Conservation (phyloP, 2,888 invertebrate species). For the Clepsis dumicolana region DNA sequence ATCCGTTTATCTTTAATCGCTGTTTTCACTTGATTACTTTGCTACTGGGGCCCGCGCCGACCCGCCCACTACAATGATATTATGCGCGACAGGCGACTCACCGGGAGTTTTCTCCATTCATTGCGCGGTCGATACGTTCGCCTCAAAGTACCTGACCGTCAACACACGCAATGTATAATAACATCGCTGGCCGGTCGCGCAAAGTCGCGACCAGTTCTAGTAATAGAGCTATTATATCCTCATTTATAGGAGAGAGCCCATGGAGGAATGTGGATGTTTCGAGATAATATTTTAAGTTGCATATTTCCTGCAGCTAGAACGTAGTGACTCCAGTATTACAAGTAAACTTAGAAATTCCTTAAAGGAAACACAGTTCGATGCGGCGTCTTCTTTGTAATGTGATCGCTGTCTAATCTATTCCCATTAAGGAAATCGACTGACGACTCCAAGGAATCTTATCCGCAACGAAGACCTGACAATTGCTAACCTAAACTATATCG, state of each 20-base stretch:
- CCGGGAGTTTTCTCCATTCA: too few relatives aligned
- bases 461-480: too few relatives aligned
- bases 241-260: constrained; percentile 44
- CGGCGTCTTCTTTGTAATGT: not conserved
- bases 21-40: not conserved
- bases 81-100: too few relatives aligned
- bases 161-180: too few relatives aligned
- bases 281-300: constrained; percentile 5
- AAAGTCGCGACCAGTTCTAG: constrained; percentile 20
- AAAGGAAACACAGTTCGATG: not conserved
- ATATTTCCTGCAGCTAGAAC: not conserved
- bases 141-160: too few relatives aligned
- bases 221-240: constrained; percentile 46
- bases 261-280: constrained; percentile 38
- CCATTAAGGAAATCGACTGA: too few relatives aligned
- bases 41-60: not conserved
- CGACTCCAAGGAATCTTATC: too few relatives aligned
- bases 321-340: not conserved
- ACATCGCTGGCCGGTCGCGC: constrained; percentile 2
- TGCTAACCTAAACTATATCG: too few relatives aligned
- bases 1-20: not conserved
- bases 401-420: too few relatives aligned
- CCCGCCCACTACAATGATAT: too few relatives aligned
- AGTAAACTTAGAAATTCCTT: not conserved
- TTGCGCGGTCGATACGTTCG: too few relatives aligned